Base-by-base conservation (phyloP, 2,888 invertebrate species). In the Drosophila setosimentum region DNA sequence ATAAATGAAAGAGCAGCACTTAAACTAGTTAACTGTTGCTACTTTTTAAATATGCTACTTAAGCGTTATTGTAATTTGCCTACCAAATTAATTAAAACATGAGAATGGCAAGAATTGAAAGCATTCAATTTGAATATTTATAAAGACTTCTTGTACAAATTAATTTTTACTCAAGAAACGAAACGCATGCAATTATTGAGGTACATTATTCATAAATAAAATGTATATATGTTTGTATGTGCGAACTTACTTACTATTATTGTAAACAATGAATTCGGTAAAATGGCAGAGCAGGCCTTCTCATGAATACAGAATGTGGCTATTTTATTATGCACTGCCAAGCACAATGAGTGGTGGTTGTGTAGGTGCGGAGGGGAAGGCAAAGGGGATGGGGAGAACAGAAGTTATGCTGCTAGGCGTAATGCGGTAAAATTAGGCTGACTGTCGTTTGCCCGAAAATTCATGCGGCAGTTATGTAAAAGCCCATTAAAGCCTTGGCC, bases 361-460 rank as follows among this genome's bases (percentile, higher is more conserved):
- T 57, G 21, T 2, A 29, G 7, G 3, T 7, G n/a, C 8, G 2
- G 7, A 3, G 8, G 3, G 29, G 13, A 5, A 16, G 16, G 2
- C 10, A 2, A 24, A 2, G 13, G 51, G 13, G 4, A n/a, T 5
- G 21, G 3, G 24, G 3, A 16, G 4, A 33, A 33, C 24, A 3
- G 24, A 68, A 64, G 65, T 62, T 75, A 65, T 68, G 57, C 58
- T 71, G 63, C 57, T 40, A 51, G 45, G 27, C 71, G 59, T 80
- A 78, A 71, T 79, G 78, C 80, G 78, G 78, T 76, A 63, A 76
- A 78, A 78, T 78, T 78, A 78, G 78, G 78, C 53, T 58, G 49
- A 68, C 58, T 65, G 71, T 71, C 68, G 67, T 58, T 63, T 60
- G 35, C 7, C 35, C 33, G 49, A 50, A 42, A 35, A 73, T 21